Conservation (phyloP, 2,888 invertebrate species). For the Physocephala rufipes region DNA sequence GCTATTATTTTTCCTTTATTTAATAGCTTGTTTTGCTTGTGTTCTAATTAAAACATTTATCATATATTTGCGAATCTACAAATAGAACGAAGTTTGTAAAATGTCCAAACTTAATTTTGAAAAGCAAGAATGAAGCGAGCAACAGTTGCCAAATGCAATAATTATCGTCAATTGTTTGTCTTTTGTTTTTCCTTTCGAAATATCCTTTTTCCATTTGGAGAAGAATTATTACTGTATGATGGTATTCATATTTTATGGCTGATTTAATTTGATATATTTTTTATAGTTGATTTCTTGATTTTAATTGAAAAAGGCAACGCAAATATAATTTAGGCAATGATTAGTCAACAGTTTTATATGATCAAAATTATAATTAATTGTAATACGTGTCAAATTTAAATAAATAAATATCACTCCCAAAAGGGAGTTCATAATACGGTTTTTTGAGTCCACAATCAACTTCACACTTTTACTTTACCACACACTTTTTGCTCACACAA, state of each 20-base stretch:
- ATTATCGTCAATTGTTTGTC: background rate
- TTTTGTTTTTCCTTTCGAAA: background rate
- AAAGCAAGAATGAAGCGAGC: conserved; percentile 20
- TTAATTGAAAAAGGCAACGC: background rate
- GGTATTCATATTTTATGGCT: too few species aligned
- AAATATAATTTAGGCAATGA: background rate
- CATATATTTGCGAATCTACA: conserved; percentile 1
- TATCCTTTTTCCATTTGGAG: too few species aligned
- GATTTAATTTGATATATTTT: too few species aligned
- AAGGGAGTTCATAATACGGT: too few species aligned
- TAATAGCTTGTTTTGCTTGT: conserved; percentile 24
- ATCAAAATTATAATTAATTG: background rate
- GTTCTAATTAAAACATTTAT: conserved; percentile 8
- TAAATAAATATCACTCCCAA: too few species aligned
- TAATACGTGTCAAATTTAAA: too few species aligned
- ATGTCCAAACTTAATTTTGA: conserved; percentile 25
- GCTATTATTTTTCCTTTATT: conserved; percentile 14
- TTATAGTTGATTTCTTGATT: too few species aligned
- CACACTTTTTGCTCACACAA: too few species aligned
- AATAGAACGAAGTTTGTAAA: conserved; percentile 32
- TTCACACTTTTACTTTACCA: too few species aligned
- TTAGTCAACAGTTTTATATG: background rate
- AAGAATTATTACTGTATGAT: too few species aligned
- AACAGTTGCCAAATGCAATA: conserved; percentile 28
- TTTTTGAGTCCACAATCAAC: too few species aligned